Base-by-base conservation (phyloP, 2,888 invertebrate species). In the Byasa hedistus region DNA sequence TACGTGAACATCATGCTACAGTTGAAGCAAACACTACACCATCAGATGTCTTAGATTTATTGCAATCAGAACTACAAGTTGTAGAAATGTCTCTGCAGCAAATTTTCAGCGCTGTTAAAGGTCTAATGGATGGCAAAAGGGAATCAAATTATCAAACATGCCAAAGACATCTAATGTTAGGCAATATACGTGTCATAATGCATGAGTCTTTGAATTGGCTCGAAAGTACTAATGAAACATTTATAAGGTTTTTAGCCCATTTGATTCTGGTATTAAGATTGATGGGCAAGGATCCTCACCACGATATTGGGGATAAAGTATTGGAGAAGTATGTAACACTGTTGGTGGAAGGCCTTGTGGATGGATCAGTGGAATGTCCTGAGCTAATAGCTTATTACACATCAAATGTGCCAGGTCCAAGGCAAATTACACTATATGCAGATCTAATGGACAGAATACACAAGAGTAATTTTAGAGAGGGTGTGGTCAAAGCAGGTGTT, bases 341-440 rank as follows among this genome's bases (percentile, higher is more conserved):
- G 69, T 89, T 98, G 27, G 96, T 97, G 69, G 93, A 94, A 65
- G 80, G 79, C 63, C 73, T 85, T 32, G 75, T 80, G 69, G 85
- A 91, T 80, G 90, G 90, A 1, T 78, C 86, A 17, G 92, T 95
- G 67, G 94, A 94, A 21, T 95, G 96, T 75, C 94, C 96, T 3
- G 94, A 94, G 69, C 89, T 98, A 36, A 94, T 98, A 15, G 97
- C 98, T 0, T 96, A 94, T 80, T 98, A 98, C 78, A 95, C 96
- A 0, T 95, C 97, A 3, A 95, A 95, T 65, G 92, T 98, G 56
- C 96, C 96, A 15, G 87, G 74, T 54, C 71, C 75, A 2, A 81
- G 75, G 73, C 91, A 94, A 82, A 89, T 93, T 51, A 71, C 81
- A 57, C 78, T 95, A 0, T 97, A 95, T 85, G 94, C 96, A 0